Base-by-base conservation (phyloP, 1,140 invertebrate species). In the Drosophila erecta region DNA sequence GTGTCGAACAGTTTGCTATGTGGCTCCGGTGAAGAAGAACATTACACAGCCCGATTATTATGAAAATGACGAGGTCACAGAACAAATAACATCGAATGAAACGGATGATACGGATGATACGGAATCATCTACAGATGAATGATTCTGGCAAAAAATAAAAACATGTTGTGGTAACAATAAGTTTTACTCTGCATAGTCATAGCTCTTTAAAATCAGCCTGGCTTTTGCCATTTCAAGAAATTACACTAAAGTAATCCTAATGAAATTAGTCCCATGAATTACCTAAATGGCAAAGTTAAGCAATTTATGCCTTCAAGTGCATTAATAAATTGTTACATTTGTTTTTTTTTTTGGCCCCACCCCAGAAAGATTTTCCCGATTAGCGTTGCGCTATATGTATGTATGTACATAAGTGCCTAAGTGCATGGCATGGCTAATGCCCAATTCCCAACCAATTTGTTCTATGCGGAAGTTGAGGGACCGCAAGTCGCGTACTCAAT, bases 381-480 rank as follows among this genome's bases (percentile, higher is more conserved):
- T 35, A 47, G 44, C 22, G 37, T 37, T 66, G 37, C 49, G 51
- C 41, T 70, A 24, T 69, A 70, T 70, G 0, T 8, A 30, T 10
- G 10, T 3, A 30, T 70, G 0, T 8, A 30, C 17, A 17, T 17
- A 17, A 8, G 8, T 3, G 8, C 30, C 8, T 30, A 47, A 49
- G 50, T 69, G 41, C 67, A 37, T 70, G 43, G 35, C 17, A 17
- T 17, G 17, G 17, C 67, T 71, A 70, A 71, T 71, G 27, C 51
- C 17, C 65, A 67, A 71, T 71, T 71, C 44, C 35, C 38, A 57
- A 53, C 53, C 47, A 66, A 65, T 66, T 56, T 72, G 75, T 72
- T 72, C 76, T 73, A 79, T 83, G 75, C 79, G 79, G 74, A 81
- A 78, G 80, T 77, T 59, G 58, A 62, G 61, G 56, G 50, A 69